Base-by-base conservation (phyloP, 2,797 vertebrate species). In the Hypotaenidia philippensis region DNA sequence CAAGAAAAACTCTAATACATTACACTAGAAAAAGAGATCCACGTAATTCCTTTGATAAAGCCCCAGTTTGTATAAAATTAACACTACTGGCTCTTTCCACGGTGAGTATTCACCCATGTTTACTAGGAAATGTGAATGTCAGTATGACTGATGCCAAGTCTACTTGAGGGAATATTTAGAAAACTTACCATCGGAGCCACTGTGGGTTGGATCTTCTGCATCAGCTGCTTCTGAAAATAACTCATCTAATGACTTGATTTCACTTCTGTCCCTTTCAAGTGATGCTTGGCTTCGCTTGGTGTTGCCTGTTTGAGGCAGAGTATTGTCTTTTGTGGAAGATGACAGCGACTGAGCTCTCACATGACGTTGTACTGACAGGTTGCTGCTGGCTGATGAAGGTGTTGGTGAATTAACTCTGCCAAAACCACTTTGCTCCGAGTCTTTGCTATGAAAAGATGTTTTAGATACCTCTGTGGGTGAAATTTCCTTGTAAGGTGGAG, bases 161-260 rank as follows among this genome's bases (percentile, higher is more conserved):
- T 77, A 49, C 55, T 9, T 8, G 20, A 82, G 52, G 36, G 15
- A n/a, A 1, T 21, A 18, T 11, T 77, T 65, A n/a, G 52, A 75
- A 52, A 21, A 90, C 97, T 98, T 95, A 99, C 99, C 97, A 19
- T 96, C 61, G 6, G 97, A 98, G 53, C 95, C 98, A 56, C 98
- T 97, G 68, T 97, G 98, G 13, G 78, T 87, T 19, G 92, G 75
- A 64, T 97, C 95, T 40, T 97, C 97, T 60, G 91, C 81, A 45
- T 76, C 47, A 14, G 11, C 36, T 17, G 71, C 89, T 27, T 91
- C 72, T 0, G 97, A 97, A 83, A 98, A 97, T 19, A 98, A 96
- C 29, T 98, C 98, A n/a, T 98, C 98, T 84, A 98, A 79, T 12
- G 98, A 98, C 25, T 83, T 96, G 29, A 98, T 91, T 78, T 98